phyloP scores from a whole-genome alignment of 2,888 invertebrate genomes.

The Dendrolimus pini region DNA sequence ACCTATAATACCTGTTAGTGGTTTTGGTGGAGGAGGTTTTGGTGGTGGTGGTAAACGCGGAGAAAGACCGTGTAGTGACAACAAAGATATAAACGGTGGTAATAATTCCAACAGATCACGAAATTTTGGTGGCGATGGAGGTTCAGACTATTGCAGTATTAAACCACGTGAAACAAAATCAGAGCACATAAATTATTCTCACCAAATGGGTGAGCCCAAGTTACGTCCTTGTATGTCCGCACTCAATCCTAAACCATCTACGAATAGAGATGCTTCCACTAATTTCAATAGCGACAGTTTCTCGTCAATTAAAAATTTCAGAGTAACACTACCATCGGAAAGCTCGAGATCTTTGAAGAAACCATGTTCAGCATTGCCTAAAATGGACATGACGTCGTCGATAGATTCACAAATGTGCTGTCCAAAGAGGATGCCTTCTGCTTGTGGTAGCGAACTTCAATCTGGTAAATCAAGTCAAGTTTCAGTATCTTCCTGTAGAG shows the following conservation, averaged over 20 bases:
- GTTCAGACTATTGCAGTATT: constrained; percentile 1
- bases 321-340: constrained; percentile 2
- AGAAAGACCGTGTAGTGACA: neutral
- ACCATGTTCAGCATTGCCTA: neutral
- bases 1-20: neutral
- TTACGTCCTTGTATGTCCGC: constrained; percentile 11
- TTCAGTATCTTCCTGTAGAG: neutral
- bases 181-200: constrained; percentile 6
- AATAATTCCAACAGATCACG: too few species aligned
- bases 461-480: neutral
- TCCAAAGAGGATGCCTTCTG: constrained; percentile 3
- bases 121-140: neutral
- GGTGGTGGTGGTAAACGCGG: neutral
- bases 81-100: too few species aligned
- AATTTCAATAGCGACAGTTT: neutral
- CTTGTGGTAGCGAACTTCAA: constrained; percentile 3
- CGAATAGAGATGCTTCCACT: constrained; percentile 4
- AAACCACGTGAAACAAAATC: constrained; percentile 10
- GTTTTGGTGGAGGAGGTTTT: constrained; percentile 1
- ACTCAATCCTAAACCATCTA: constrained; percentile 5
- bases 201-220: constrained; percentile 10
- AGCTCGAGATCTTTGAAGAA: neutral
- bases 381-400: constrained; percentile 1
- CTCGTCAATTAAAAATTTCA: constrained; percentile 5
- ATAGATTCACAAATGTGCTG: constrained; percentile 5